Base-by-base conservation (phyloP, 92 coral and sea anemone genomes). In the Actinernus sp. region DNA sequence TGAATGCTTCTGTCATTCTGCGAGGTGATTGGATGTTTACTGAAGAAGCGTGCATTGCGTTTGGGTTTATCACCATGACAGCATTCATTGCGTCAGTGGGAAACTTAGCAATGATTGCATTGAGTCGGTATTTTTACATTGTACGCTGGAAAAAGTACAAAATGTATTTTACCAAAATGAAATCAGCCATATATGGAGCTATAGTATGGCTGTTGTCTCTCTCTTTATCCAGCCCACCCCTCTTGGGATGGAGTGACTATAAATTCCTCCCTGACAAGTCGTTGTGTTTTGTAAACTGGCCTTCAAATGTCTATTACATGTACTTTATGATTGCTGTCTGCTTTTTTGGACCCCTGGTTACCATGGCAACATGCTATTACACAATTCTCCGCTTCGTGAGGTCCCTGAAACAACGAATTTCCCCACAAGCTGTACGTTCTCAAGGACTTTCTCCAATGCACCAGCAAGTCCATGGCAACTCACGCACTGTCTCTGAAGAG, bases 81-180 rank as follows among this genome's bases (percentile, higher is more conserved):
- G 82, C 98, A 1, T 93, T 93, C 57, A 88, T 93, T 25, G 89
- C 90, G 0, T 94, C 98, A 0, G 96, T 92, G 39, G 78, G 73
- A 72, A 80, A 90, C 4, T 71, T 94, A 34, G 85, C 89, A 9
- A 78, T 91, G 90, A 87, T 94, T n/a, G 90, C 94, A 4, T 38
- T 94, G 23, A 90, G 91, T 55, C 68, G 98, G 24, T 94, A 86
- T 39, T 82, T 74, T 55, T 88, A 76, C 39, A 88, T 94, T 39
- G 93, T 87, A 2, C 63, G 63, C 57, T 94, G 98, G 98, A 83
- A 78, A 23, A 55, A 52, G 0, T 94, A 94, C 63, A 56, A 83
- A 29, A 18, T 24, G 6, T 63, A 29, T 18, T 90, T 86, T 55
- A 83, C 78, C 60, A 34, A 23, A 24, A 44, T 63, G 1, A 84